Base-by-base conservation (phyloP, 2,888 invertebrate species). In the Aphidius colemani region DNA sequence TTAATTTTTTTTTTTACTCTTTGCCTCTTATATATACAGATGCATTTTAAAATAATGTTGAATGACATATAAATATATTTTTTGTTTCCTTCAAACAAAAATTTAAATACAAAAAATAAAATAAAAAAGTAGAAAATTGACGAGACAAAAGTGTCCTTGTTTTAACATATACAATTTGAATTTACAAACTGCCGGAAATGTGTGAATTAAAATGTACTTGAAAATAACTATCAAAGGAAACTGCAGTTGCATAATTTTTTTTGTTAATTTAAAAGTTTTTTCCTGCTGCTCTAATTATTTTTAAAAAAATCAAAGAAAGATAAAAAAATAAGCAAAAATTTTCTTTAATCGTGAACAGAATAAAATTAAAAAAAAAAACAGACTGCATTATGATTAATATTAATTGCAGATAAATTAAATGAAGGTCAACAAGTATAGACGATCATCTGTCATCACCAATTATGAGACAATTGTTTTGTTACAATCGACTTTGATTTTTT, bases 181-280 rank as follows among this genome's bases (percentile, higher is more conserved):
- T 66, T 64, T 57, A 46, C 45, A 63, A 43, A 55, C 57, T 18
- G 61, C 56, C 64, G 64, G 64, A 65, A 65, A 61, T 53, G 18
- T 61, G 57, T 48, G 41, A 57, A 65, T 65, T 61, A 61, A 65
- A 53, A 65, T 65, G 64, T 61, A 65, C 64, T 65, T 65, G 64
- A 61, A n/a, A 45, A 61, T 61, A 61, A 55, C 48, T 46, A 13
- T 7, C 13, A 63, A 57, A 57, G 62, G 62, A 63, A 63, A 46
- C 51, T 49, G 44, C 44, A 49, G 55, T 60, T 59, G 60, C 56
- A 55, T 64, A 51, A 64, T 40, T 39, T 50, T 10, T 13, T 51
- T 51, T 18, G 51, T 9, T 13, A n/a, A n/a, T 11, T 11, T 7
- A 49, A 13, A 3, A 30, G 8, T 30, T n/a, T 43, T 10, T 30